These are phyloP conservation scores for Echeneis naucrates DNA, from an alignment of 2,797 vertebrate species.

Conservation along the genomic window DNA sequence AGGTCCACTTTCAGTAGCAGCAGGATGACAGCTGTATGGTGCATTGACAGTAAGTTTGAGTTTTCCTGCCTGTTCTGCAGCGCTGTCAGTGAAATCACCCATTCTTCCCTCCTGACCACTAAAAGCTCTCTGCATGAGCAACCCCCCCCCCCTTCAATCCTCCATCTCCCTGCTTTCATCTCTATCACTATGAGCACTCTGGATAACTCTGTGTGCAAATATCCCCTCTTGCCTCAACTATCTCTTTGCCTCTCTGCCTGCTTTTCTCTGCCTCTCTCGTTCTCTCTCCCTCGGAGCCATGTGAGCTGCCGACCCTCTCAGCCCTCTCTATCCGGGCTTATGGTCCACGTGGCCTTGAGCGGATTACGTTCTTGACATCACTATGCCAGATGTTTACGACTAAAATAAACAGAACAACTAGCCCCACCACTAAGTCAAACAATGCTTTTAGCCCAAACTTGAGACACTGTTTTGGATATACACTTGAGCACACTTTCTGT, in stretches of 20 bases:
- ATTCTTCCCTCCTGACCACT: slow-evolving; percentile 51
- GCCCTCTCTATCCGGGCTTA: slow-evolving; percentile 80
- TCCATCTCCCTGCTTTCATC: slow-evolving; percentile 60
- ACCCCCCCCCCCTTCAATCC: slow-evolving; percentile 40
- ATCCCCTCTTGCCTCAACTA: slow-evolving; percentile 36
- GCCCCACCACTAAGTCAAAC: slow-evolving; percentile 50
- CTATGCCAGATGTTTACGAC: slow-evolving; percentile 81
- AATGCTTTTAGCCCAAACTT: slow-evolving; percentile 34
- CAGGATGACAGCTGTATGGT: slow-evolving; percentile 2
- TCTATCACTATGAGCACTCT: slow-evolving; percentile 46
- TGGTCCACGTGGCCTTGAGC: slow-evolving; percentile 77
- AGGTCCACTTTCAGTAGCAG: slow-evolving; percentile 34
- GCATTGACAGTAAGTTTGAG: background rate
- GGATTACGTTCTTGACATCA: slow-evolving; percentile 84
- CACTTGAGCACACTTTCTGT: slow-evolving; percentile 7
- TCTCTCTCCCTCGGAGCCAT: slow-evolving; percentile 50
- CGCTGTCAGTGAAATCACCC: slow-evolving; percentile 44
- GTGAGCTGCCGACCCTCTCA: slow-evolving; percentile 70
- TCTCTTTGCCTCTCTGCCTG: slow-evolving; percentile 47
- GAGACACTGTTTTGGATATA: slow-evolving; percentile 6
- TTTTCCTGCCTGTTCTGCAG: slow-evolving; percentile 7
- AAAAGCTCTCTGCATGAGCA: slow-evolving; percentile 71
- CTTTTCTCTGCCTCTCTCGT: slow-evolving; percentile 13
- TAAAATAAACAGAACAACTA: slow-evolving; percentile 72
- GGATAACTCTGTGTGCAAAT: slow-evolving; percentile 34